Percentiles rank a stretch among this genome's conserved stretches.
These are phyloP conservation scores for Siphonodentalium dalli DNA, from an alignment of 2,888 invertebrate genomes.

Conservation along the genomic window DNA sequence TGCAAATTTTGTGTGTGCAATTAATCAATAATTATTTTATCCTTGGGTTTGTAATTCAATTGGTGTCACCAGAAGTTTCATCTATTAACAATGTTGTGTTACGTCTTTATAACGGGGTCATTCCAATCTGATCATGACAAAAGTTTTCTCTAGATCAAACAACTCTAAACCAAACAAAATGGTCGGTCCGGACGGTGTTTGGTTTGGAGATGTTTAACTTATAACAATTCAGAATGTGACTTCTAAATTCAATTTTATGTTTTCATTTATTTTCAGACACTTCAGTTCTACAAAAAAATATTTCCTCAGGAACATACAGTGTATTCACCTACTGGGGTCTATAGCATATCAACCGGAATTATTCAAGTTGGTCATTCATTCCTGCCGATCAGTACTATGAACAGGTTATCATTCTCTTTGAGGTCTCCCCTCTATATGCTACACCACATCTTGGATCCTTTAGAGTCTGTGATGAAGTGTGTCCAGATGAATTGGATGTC, in stretches of 20 bases:
- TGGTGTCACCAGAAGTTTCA: too few species aligned
- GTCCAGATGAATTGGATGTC: conserved; percentile 91
- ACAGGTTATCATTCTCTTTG: too few species aligned
- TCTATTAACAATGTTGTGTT: too few species aligned
- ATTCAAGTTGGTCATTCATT: conserved; percentile 63
- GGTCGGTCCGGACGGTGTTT: too few species aligned
- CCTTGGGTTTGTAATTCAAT: too few species aligned
- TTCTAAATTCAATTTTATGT: neutral
- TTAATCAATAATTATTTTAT: too few species aligned
- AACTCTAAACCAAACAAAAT: neutral
- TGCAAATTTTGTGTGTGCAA: too few species aligned
- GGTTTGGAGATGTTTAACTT: neutral
- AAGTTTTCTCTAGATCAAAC: neutral
- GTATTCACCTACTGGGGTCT: conserved; percentile 27
- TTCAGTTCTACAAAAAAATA: conserved; percentile 57
- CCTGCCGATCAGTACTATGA: conserved; percentile 35
- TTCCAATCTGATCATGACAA: too few species aligned
- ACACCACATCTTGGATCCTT: conserved; percentile 66
- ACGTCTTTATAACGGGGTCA: too few species aligned
- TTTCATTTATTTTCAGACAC: conserved; percentile 40
- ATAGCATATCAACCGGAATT: conserved; percentile 37
- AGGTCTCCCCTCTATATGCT: conserved; percentile 46
- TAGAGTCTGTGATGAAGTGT: conserved; percentile 85
- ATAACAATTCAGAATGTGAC: too few species aligned
- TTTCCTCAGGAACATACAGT: conserved; percentile 66